Conservation (phyloP, 2,888 invertebrate species). For the Orthosia gracilis region DNA sequence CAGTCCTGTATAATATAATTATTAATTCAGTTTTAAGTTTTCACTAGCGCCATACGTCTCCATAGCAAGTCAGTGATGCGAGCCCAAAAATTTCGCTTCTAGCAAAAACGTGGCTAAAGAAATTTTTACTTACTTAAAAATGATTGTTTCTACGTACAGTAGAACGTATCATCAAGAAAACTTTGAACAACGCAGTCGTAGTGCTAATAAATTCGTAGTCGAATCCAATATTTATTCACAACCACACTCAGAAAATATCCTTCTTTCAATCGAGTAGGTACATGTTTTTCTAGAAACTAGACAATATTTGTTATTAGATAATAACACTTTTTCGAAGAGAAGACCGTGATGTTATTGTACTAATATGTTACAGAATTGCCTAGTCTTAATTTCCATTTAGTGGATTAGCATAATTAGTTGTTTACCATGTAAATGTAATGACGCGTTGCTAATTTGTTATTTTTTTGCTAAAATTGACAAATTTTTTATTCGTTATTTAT, state of each 20-base stretch:
- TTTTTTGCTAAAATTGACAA: neutral
- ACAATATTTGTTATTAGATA: conserved; percentile 27
- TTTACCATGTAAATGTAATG: conserved; percentile 4
- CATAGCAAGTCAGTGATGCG: too few relatives aligned
- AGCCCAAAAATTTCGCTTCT: too few relatives aligned
- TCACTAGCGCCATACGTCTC: too few relatives aligned
- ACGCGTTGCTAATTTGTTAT: neutral
- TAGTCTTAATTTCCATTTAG: neutral
- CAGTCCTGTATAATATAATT: too few relatives aligned
- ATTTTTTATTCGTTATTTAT: neutral
- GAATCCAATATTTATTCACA: conserved; percentile 39
- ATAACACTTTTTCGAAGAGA: neutral
- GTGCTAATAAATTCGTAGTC: conserved; percentile 38
- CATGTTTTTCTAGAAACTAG: conserved; percentile 1
- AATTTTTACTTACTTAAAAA: too few relatives aligned
- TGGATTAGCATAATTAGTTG: neutral
- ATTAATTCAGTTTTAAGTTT: too few relatives aligned
- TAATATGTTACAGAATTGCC: neutral
- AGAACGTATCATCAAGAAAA: conserved; percentile 9
- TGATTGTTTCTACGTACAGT: neutral
- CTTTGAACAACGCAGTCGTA: conserved; percentile 36
- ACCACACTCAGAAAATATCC: conserved; percentile 16
- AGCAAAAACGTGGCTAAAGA: too few relatives aligned
- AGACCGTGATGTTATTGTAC: neutral
- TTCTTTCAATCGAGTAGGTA: neutral